Evolutionary conservation across 2,888 invertebrate species (phyloP), one percentile per base, ranked within the genome.

Genomic region (Polylopha cassiicola): DNA sequence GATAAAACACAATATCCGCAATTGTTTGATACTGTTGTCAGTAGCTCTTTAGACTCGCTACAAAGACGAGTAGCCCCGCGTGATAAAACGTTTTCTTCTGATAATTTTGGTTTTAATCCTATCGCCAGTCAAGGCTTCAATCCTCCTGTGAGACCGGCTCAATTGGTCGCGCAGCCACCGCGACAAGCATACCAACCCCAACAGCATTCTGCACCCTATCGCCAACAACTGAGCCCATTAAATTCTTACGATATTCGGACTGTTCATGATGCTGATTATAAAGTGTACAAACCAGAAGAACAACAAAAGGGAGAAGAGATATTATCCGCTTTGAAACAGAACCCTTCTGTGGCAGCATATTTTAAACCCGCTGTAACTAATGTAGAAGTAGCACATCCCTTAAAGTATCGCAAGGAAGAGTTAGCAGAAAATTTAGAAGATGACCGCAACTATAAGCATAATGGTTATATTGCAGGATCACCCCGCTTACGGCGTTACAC

Each of bases 401-500:
- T 78, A 53, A 67, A 79, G 34, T 82, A 85, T 53, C 78, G 77
- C 46, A 79, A 65, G 58, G 75, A 80, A 52, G 80, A 80, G 49
- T 51, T 72, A 34, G 61, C 56, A 47, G 77, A 80, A 55, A 70
- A 67, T 45, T 51, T 63, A 42, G 74, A 81, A 49, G 60, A 61
- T 57, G 74, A 76, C 58, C 72, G 68, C 57, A 79, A 78, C 64
- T 84, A 85, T 76, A 81, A 71, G 73, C 76, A 65, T 59, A 84
- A 75, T 75, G 66, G 73, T 86, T 86, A 86, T 69, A 65, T 77
- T 73, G 57, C 81, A 76, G 79, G 80, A 59, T 63, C 80, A 55
- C 58, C 74, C 43, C 78, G 85, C 64, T 74, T 78, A 61, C 77
- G 82, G 52, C 74, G 89, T 49, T 87, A 86, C 58, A 71, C 80